phyloP scores from a whole-genome alignment of 2,797 vertebrate species.

The Chiropotes sagulatus region DNA sequence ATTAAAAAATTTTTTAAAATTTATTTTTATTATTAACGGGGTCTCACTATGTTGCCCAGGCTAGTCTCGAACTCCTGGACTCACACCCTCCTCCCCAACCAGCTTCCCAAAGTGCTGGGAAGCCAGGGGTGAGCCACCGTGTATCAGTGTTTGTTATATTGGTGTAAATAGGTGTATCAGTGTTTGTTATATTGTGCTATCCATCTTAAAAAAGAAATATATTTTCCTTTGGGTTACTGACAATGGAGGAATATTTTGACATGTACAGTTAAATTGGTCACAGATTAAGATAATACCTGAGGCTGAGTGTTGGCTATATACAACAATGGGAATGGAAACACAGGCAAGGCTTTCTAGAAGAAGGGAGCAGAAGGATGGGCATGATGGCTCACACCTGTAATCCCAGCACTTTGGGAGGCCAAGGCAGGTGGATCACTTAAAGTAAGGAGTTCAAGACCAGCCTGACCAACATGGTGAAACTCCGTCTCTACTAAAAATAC shows the following conservation, averaged over 20 bases:
- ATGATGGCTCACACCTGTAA: background rate
- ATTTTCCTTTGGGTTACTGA: background rate
- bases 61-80: background rate
- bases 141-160: background rate
- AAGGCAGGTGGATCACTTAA: background rate
- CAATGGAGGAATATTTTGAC: background rate
- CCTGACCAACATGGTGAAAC: background rate
- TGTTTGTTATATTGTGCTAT: background rate
- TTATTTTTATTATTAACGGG: background rate
- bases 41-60: background rate
- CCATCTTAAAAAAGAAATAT: background rate
- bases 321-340: background rate
- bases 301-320: background rate
- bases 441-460: background rate
- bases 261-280: background rate
- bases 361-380: background rate
- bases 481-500: background rate
- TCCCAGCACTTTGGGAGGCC: background rate
- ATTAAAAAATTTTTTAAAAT: too few relatives aligned
- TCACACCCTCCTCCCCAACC: background rate
- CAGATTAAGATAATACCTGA: background rate
- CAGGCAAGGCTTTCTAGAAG: background rate
- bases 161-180: background rate
- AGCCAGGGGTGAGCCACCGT: background rate
- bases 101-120: background rate